Percentiles rank a stretch among this genome's conserved stretches.
phyloP scores from a whole-genome alignment of 2,888 invertebrate species.

The Xestia xanthographa region DNA sequence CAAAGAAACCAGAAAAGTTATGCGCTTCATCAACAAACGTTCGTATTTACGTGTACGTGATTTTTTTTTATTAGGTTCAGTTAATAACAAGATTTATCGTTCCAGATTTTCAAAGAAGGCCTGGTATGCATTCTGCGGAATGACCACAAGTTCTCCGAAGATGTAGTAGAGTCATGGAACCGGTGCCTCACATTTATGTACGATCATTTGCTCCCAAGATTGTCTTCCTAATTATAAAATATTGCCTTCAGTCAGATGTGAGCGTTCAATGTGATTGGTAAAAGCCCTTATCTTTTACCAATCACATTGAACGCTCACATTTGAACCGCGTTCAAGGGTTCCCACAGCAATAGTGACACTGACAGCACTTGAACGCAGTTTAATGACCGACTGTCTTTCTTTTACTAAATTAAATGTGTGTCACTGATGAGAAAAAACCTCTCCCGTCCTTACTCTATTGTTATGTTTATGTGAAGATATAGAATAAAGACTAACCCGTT shows the following conservation, averaged over 20 bases:
- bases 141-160: slow-evolving; percentile 71
- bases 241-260: no score
- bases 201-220: slow-evolving; percentile 72
- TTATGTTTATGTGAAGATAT: background rate
- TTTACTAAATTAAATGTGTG: background rate
- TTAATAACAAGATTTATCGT: slow-evolving; percentile 8
- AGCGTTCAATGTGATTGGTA: no score
- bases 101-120: slow-evolving; percentile 78
- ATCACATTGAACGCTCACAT: background rate
- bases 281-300: no score
- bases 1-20: background rate
- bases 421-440: background rate
- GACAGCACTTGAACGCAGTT: background rate
- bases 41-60: background rate
- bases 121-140: slow-evolving; percentile 75
- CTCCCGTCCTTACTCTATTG: background rate
- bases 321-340: background rate
- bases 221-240: slow-evolving; percentile 41
- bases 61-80: background rate
- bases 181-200: slow-evolving; percentile 78
- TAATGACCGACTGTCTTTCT: background rate
- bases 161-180: slow-evolving; percentile 75
- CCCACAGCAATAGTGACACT: background rate
- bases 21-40: background rate
- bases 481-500: background rate